These are phyloP conservation scores for Drosophila novamexicana DNA, from an alignment of 1,140 invertebrate genomes.

Conservation along the genomic window DNA sequence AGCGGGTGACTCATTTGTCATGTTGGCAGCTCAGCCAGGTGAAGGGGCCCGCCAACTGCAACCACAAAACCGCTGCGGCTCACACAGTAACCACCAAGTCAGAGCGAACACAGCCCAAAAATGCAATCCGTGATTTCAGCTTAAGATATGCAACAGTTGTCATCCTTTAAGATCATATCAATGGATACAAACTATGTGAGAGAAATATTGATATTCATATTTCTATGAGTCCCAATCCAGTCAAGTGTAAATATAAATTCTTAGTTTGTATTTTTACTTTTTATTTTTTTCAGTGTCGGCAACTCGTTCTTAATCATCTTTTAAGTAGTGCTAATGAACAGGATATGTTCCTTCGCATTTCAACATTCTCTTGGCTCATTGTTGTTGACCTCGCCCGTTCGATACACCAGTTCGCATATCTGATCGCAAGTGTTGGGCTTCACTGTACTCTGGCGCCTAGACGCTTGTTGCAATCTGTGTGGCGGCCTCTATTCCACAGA, in stretches of 20 bases:
- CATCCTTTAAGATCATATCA: too few species aligned
- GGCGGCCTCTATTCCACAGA: slow-evolving; percentile 18
- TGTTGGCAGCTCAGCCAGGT: slow-evolving; percentile 31
- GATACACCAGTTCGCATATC: neutral
- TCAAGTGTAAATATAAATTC: too few species aligned
- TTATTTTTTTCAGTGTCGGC: neutral
- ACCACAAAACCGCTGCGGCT: slow-evolving; percentile 3
- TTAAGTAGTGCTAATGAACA: slow-evolving; percentile 6
- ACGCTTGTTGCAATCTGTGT: slow-evolving; percentile 8
- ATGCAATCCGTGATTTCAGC: neutral
- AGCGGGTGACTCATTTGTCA: slow-evolving; percentile 64
- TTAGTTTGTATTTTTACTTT: neutral
- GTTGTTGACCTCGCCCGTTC: slow-evolving; percentile 24
- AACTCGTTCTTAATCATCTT: slow-evolving; percentile 1
- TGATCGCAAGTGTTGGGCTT: slow-evolving; percentile 1
- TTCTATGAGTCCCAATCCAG: too few species aligned
- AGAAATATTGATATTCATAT: too few species aligned
- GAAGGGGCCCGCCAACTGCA: slow-evolving; percentile 15
- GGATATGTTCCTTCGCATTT: slow-evolving; percentile 21
- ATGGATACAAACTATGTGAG: too few species aligned
- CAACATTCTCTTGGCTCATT: slow-evolving; percentile 23
- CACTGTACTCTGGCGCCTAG: slow-evolving; percentile 36
- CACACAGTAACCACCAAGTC: slow-evolving; percentile 15
- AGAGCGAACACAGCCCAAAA: neutral
- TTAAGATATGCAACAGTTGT: too few species aligned